phyloP scores from a whole-genome alignment of 2,888 invertebrate species.

The Nomada goodeniana region DNA sequence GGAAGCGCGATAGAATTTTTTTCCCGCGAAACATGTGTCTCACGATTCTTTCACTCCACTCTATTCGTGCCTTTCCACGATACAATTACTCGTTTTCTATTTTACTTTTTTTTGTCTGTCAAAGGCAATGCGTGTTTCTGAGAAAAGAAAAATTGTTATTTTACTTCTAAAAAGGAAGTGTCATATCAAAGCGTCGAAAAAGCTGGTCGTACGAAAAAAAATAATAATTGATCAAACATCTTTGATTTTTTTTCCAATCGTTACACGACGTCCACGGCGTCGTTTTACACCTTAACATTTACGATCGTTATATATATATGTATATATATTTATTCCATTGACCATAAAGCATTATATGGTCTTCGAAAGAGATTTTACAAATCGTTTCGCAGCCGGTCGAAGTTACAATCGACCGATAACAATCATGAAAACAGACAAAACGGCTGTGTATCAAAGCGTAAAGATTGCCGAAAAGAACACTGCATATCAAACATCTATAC shows the following conservation, averaged over 20 bases:
- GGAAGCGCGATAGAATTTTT: background rate
- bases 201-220: conserved; percentile 58
- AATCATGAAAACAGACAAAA: conserved; percentile 16
- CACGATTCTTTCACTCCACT: background rate
- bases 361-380: background rate
- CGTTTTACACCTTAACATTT: conserved; percentile 19
- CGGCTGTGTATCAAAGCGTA: conserved; percentile 39
- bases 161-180: conserved; percentile 47
- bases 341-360: background rate
- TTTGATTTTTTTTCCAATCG: conserved; percentile 30
- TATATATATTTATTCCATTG: background rate
- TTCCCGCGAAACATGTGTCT: background rate
- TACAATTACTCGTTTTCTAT: conserved; percentile 12
- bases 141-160: conserved; percentile 6
- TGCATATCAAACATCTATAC: conserved; percentile 38
- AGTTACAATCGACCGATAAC: conserved; percentile 6
- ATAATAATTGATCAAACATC: conserved; percentile 61
- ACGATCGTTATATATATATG: conserved; percentile 16
- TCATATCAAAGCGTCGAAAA: conserved; percentile 62
- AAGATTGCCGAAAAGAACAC: conserved; percentile 41
- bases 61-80: conserved; percentile 13
- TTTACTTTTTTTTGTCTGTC: background rate
- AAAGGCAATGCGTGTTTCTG: conserved; percentile 66
- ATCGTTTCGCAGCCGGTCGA: conserved; percentile 21
- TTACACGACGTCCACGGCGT: conserved; percentile 23